Conservation (phyloP, 92 coral and sea anemone species). For the Micromussa lordhowensis region DNA sequence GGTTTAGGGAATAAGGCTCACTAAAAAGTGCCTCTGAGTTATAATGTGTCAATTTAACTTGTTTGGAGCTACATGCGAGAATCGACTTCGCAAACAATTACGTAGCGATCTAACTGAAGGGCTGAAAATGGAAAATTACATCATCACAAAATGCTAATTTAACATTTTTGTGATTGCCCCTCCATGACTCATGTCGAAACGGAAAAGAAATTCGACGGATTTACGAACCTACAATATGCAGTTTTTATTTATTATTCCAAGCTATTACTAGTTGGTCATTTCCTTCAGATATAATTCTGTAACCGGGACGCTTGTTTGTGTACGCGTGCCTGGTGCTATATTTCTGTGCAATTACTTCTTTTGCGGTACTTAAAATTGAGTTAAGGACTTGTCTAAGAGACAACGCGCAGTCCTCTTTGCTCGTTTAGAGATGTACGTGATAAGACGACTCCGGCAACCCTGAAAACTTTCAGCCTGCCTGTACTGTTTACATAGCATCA, state of each 20-base stretch:
- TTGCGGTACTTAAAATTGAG: not conserved
- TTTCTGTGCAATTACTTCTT: not conserved
- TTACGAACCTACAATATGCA: not conserved
- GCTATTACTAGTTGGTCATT: not conserved
- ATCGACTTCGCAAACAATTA: not conserved
- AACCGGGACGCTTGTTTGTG: not conserved
- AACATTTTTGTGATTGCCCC: not conserved
- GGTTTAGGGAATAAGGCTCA: not conserved
- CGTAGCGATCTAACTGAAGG: not conserved
- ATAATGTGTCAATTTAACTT: not conserved
- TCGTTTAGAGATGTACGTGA: slow-evolving; percentile 6
- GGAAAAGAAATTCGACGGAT: not conserved
- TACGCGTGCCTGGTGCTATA: not conserved
- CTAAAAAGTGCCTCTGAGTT: not conserved
- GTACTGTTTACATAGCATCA: slow-evolving; percentile 31
- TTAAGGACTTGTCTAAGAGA: not conserved
- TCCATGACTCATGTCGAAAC: not conserved
- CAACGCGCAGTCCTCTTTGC: not conserved
- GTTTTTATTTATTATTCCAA: not conserved
- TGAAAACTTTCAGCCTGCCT: not conserved
- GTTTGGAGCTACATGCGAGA: too few relatives aligned
- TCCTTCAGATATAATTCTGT: not conserved
- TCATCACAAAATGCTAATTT: slow-evolving; percentile 23
- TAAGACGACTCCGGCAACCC: not conserved
- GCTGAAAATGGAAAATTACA: slow-evolving; percentile 31